Evolutionary conservation across 2,797 vertebrate species (phyloP).

Genomic region (Glossophaga mutica): DNA sequence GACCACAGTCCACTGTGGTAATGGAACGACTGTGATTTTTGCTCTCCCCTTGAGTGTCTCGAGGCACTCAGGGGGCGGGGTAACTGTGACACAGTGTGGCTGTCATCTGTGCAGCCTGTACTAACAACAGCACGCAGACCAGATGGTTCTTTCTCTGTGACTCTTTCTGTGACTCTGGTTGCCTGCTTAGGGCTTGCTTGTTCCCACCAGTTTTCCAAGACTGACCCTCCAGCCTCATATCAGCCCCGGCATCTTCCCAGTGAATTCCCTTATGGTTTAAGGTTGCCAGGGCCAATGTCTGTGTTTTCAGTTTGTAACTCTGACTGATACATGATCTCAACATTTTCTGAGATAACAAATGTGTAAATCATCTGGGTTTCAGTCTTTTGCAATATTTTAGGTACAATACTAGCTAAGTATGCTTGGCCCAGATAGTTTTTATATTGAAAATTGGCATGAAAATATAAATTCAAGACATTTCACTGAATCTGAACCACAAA

Average conservation of each 20-base stretch:
- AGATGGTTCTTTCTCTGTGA: background rate
- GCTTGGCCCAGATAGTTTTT: background rate
- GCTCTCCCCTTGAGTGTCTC: background rate
- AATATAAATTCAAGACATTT: constrained; percentile 32
- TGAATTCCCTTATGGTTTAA: background rate
- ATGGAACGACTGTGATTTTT: background rate
- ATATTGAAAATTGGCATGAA: background rate
- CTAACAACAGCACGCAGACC: background rate
- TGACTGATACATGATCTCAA: background rate
- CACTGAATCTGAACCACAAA: constrained; percentile 10
- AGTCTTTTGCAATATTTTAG: background rate
- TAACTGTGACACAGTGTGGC: background rate
- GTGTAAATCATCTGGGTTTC: background rate
- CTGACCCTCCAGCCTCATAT: background rate
- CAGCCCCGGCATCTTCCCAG: background rate
- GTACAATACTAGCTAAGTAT: background rate
- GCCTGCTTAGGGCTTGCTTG: background rate
- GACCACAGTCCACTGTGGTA: background rate
- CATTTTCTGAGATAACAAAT: background rate
- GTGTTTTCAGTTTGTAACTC: background rate
- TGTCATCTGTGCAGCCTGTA: background rate
- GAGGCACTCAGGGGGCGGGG: no score
- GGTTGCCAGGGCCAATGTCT: background rate
- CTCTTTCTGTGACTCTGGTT: background rate
- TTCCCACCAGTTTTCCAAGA: background rate